Base-by-base conservation (phyloP, 2,113 vertebrate genomes). In the Anarrhichthys ocellatus region DNA sequence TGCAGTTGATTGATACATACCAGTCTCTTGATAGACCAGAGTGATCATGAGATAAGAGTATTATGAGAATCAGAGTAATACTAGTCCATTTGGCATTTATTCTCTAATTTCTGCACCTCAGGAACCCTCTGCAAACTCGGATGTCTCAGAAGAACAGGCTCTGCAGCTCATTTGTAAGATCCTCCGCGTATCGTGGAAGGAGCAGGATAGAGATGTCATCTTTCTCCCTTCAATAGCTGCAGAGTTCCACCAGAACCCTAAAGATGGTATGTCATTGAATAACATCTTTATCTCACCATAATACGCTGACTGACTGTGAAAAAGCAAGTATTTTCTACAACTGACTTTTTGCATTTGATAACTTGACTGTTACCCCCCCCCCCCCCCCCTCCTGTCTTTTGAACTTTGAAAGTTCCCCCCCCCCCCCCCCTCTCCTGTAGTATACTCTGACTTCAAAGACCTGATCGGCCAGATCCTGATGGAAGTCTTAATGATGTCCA, bases 401-500 rank as follows among this genome's bases (percentile, higher is more conserved):
- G n/a, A n/a, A n/a, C n/a, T n/a, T n/a, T n/a, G n/a, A n/a, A n/a
- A n/a, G n/a, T n/a, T 2, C 11, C 44, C 32, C 29, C 29, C 29
- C 29, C 29, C 29, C 32, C 44, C 54, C 29, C 52, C 20, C 73
- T 6, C 22, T 79, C 81, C 86, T 11, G 76, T 90, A 99, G 98
- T 99, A 78, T 99, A 96, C 92, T 97, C 97, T 78, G 97, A 99
- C 93, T 99, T 98, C 87, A 99, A 99, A 94, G 98, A 99, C 95
- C 94, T 99, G 90, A 99, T 99, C 0, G 96, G 98, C 79, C 98
- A 99, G 96, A 98, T 99, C 89, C 93, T 99, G 91, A 98, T 99
- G 98, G 98, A 99, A 95, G 98, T 99, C 81, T 96, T 99, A 89
- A 97, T 99, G 97, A 98, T 99, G 97, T 99, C 97, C 64, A 97